Evolutionary conservation across 2,888 invertebrate genomes (phyloP).

Genomic region (Chrysopilus asiliformis): DNA sequence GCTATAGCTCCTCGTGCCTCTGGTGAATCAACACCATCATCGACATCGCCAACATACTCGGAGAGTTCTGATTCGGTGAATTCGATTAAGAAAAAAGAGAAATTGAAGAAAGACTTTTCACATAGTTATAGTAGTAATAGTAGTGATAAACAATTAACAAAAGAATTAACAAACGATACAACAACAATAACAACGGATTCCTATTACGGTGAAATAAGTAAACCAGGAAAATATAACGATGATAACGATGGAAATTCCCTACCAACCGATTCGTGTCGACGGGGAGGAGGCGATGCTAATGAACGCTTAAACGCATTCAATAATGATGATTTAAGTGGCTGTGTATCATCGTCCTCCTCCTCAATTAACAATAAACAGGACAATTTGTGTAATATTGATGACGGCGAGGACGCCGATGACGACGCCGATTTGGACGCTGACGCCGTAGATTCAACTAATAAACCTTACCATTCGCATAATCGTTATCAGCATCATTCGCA

Average conservation of each 20-base stretch:
- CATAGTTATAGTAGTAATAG: too few species aligned
- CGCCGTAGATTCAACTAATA: neutral
- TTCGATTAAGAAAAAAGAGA: constrained; percentile 20
- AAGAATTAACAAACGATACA: constrained; percentile 29
- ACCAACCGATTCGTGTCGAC: constrained; percentile 11
- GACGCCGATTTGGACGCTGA: too few species aligned
- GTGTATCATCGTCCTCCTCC: constrained; percentile 20
- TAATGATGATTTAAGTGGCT: constrained; percentile 19
- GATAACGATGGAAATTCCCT: neutral
- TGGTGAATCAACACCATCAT: constrained; percentile 36
- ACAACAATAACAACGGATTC: neutral
- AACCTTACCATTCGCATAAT: constrained; percentile 1
- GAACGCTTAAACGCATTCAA: constrained; percentile 9
- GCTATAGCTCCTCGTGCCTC: constrained; percentile 37
- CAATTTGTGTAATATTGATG: too few species aligned
- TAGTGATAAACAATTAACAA: constrained; percentile 22
- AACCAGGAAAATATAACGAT: neutral
- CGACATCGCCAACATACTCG: constrained; percentile 32
- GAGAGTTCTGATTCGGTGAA: constrained; percentile 30
- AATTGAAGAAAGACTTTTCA: constrained; percentile 18
- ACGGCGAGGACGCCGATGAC: too few species aligned
- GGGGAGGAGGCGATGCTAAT: constrained; percentile 15
- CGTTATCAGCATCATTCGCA: too few species aligned
- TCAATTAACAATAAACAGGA: constrained; percentile 10
- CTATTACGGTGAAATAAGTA: neutral